Conservation (phyloP, 2,797 vertebrate genomes). For the Enteromius radiatus region DNA sequence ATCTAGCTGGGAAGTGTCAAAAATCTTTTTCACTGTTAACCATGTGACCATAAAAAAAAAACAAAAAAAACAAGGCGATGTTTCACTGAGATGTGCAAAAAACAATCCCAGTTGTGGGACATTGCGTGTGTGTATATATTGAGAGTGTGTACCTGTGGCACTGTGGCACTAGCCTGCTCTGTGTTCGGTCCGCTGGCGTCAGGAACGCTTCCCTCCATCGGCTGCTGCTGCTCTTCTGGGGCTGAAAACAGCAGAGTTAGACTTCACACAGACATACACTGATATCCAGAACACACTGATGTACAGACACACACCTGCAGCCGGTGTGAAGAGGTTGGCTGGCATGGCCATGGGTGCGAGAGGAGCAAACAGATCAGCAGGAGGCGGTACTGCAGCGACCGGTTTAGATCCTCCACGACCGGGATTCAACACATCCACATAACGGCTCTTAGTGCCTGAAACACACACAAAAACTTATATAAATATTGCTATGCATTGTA, state of each 20-base stretch:
- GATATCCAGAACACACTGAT: background rate
- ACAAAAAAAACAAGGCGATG: background rate
- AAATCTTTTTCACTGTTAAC: background rate
- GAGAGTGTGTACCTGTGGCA: conserved; percentile 40
- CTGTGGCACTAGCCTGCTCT: conserved; percentile 69
- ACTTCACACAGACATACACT: background rate
- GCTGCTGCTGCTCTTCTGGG: conserved; percentile 80
- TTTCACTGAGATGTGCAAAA: background rate
- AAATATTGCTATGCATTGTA: background rate
- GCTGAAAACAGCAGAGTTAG: conserved; percentile 66
- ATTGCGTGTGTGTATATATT: background rate
- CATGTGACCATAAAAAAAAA: no score
- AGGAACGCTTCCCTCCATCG: conserved; percentile 77
- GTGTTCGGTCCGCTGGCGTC: conserved; percentile 67
- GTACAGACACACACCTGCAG: conserved; percentile 40
- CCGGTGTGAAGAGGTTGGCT: conserved; percentile 78
- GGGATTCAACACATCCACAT: conserved; percentile 93
- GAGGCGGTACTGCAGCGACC: conserved; percentile 77
- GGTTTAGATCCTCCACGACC: conserved; percentile 73
- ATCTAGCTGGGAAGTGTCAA: background rate
- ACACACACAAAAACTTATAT: conserved; percentile 32
- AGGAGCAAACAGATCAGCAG: conserved; percentile 89
- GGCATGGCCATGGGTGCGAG: conserved; percentile 92
- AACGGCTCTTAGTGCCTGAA: conserved; percentile 84
- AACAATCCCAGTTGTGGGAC: background rate